These are phyloP conservation scores for Noctua fimbriata DNA, from an alignment of 2,888 invertebrate genomes.

Conservation along the genomic window DNA sequence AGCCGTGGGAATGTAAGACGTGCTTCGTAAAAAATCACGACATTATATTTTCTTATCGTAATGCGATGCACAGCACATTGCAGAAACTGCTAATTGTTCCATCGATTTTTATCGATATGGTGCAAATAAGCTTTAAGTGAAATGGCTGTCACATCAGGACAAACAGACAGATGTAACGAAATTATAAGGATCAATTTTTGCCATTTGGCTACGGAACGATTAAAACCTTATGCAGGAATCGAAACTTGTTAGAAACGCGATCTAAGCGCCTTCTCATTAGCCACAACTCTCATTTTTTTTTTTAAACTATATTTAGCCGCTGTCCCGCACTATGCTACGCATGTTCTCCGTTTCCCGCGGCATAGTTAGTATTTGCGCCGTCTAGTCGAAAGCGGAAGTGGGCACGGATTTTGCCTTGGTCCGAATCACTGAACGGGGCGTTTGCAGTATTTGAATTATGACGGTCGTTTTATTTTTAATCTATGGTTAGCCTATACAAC, in stretches of 20 bases:
- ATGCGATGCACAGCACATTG: neutral
- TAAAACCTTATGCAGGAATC: neutral
- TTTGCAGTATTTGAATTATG: neutral
- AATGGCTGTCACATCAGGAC: neutral
- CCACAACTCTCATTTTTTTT: too few relatives aligned
- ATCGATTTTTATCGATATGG: neutral
- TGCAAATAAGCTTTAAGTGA: neutral
- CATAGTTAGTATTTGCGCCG: neutral
- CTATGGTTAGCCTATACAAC: conserved; percentile 22
- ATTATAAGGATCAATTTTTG: neutral
- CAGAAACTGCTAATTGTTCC: neutral
- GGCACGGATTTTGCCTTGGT: neutral
- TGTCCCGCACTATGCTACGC: neutral
- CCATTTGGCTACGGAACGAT: neutral
- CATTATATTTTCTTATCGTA: neutral
- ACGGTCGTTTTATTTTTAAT: conserved; percentile 19
- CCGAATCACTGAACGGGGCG: neutral
- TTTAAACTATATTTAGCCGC: neutral
- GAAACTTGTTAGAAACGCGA: neutral
- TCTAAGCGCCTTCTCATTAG: neutral
- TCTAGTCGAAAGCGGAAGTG: neutral
- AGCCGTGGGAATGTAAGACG: neutral
- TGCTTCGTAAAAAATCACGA: neutral
- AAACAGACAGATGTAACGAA: neutral
- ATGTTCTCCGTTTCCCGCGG: neutral